A percentile compares a stretch with the other conserved stretches of the same genome.
phyloP scores from a whole-genome alignment of 2,888 invertebrate species.

The Meiosimyza decipiens region DNA sequence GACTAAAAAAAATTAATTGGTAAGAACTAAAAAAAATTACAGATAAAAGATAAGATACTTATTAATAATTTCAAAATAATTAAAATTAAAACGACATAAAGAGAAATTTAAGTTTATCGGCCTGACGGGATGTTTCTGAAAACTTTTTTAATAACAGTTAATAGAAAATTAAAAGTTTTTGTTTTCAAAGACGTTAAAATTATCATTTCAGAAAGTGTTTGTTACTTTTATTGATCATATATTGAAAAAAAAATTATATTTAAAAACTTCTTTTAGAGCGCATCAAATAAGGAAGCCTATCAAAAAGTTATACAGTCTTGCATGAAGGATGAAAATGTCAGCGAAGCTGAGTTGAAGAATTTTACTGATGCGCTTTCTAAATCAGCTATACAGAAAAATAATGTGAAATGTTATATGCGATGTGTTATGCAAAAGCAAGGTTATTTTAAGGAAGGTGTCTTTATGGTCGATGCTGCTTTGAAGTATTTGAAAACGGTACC shows the following conservation, averaged over 20 bases:
- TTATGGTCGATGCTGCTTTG: conserved; percentile 49
- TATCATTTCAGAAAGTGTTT: too few species aligned
- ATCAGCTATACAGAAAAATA: conserved; percentile 46
- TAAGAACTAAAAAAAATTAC: too few species aligned
- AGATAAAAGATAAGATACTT: too few species aligned
- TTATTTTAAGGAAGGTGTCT: conserved; percentile 51
- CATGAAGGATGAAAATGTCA: conserved; percentile 48
- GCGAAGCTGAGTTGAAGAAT: conserved; percentile 49
- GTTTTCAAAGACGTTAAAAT: not conserved
- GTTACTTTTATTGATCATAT: too few species aligned
- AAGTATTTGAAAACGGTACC: conserved; percentile 47
- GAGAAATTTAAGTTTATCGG: too few species aligned
- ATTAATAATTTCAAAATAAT: too few species aligned
- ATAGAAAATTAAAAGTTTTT: not conserved
- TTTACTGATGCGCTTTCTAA: conserved; percentile 47
- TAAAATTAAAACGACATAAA: too few species aligned
- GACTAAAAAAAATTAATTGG: too few species aligned
- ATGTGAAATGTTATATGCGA: conserved; percentile 57
- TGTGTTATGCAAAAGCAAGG: conserved; percentile 61
- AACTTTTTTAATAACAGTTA: too few species aligned
- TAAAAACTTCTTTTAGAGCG: not conserved
- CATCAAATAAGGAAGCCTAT: not conserved
- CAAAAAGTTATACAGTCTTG: conserved; percentile 43
- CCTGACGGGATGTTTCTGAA: too few species aligned
- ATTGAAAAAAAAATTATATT: not conserved